These are phyloP conservation scores for Numenius phaeopus DNA, from an alignment of 2,797 vertebrate species.

Conservation along the genomic window DNA sequence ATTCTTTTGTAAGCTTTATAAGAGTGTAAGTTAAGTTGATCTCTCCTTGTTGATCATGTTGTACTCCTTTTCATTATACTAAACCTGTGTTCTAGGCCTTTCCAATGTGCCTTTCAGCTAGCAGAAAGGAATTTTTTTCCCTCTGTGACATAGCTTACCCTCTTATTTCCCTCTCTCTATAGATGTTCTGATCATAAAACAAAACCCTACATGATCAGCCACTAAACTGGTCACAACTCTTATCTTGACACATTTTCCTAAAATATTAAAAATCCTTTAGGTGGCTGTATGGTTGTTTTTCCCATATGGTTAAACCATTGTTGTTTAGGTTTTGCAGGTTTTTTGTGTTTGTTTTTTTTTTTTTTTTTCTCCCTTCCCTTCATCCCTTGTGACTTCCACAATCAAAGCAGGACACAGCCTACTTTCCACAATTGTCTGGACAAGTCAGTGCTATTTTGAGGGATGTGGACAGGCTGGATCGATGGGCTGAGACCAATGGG, in stretches of 20 bases:
- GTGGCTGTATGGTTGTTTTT: not conserved
- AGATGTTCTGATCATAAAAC: not conserved
- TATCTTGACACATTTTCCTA: not conserved
- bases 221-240: not conserved
- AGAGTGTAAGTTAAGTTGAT: not conserved
- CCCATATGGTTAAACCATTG: not conserved
- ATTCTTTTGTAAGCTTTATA: not conserved
- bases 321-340: accelerated
- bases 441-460: not conserved
- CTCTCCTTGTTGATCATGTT: not conserved
- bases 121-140: not conserved
- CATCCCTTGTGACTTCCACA: accelerated
- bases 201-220: not conserved
- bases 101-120: not conserved
- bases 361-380: accelerated
- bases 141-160: not conserved
- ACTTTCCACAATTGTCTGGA: not conserved
- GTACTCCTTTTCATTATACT: not conserved
- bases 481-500: no score
- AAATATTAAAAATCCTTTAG: not conserved
- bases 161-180: not conserved
- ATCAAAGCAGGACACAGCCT: not conserved
- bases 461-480: no score
- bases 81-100: not conserved
- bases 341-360: no score